Base-by-base conservation (phyloP, 2,113 vertebrate genomes). In the Diphyllodes magnificus region DNA sequence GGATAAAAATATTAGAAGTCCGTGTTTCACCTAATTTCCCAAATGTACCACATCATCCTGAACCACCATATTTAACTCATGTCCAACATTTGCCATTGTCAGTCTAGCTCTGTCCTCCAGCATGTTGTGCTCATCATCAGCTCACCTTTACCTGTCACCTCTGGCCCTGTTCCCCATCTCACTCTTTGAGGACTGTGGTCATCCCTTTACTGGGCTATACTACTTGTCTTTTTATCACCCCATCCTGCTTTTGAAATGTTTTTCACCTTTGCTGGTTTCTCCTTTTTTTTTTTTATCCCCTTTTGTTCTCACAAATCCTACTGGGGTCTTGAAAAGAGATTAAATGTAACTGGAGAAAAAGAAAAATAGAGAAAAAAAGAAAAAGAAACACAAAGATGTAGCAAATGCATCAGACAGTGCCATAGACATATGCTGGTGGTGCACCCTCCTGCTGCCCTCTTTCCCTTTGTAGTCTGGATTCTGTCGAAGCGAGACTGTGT, bases 381-480 rank as follows among this genome's bases (percentile, higher is more conserved):
- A 69, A 44, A 87, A 63, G 72, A 82, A 82, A 53, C 59, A 66
- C 47, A 76, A 85, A 95, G 75, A 83, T 19, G 64, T 50, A 91
- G 82, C 53, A 82, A 91, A 84, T 53, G 56, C 93, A 92, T 80
- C 78, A 90, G 63, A 61, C 50, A 51, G 79, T 66, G 78, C 30
- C 68, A 37, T 1, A 88, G 85, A 66, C 39, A 24, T 51, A 65
- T 11, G 70, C 65, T 68, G 51, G 54, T 63, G 82, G 28, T 72
- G 79, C 23, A 64, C 56, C 35, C 69, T 75, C 86, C 56, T 78
- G 56, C 78, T 95, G 92, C 73, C 73, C 75, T 60, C 73, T 25
- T 80, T 92, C 50, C 31, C 77, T 96, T 82, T 96, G 82, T 88
- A 94, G 90, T 82, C 54, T 75, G 63, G 63, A 77, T 82, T 61